Evolutionary conservation across 2,888 invertebrate species (phyloP).

Genomic region (Heteromurus nitidus): DNA sequence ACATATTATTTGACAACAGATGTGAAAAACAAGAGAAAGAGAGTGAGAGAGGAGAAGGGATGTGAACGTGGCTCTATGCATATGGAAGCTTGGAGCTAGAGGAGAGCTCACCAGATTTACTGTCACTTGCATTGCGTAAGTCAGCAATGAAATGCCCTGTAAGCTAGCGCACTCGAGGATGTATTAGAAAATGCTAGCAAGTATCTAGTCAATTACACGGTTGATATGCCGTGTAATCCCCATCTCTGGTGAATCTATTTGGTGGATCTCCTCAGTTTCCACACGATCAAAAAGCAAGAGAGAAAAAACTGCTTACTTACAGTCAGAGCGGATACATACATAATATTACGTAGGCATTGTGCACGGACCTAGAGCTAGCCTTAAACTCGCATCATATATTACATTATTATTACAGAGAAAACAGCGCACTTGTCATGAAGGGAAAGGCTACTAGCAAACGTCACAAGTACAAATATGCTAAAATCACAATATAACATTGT

Average conservation of each 20-base stretch:
- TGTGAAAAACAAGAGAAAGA: conserved; percentile 51
- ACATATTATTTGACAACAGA: conserved; percentile 62
- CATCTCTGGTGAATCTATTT: conserved; percentile 49
- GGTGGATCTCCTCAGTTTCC: conserved; percentile 52
- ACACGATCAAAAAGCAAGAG: conserved; percentile 52
- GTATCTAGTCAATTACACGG: conserved; percentile 60
- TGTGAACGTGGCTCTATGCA: background rate
- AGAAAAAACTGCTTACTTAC: background rate
- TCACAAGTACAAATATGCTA: background rate
- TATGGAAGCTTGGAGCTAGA: no score
- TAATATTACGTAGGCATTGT: no score
- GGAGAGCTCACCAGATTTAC: conserved; percentile 2
- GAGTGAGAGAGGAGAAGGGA: conserved; percentile 9
- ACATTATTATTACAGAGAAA: conserved; percentile 31
- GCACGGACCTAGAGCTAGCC: no score
- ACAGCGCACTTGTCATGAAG: conserved; percentile 9
- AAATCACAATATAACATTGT: background rate
- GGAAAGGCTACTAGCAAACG: conserved; percentile 15
- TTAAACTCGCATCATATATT: no score
- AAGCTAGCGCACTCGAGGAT: conserved; percentile 21
- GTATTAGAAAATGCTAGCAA: conserved; percentile 55
- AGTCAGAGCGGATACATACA: background rate
- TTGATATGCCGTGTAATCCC: conserved; percentile 61
- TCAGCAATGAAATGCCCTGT: conserved; percentile 31
- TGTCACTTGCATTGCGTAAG: conserved; percentile 27